These are phyloP conservation scores for Dendrolimus punctatus DNA, from an alignment of 1,140 invertebrate genomes.

Conservation along the genomic window DNA sequence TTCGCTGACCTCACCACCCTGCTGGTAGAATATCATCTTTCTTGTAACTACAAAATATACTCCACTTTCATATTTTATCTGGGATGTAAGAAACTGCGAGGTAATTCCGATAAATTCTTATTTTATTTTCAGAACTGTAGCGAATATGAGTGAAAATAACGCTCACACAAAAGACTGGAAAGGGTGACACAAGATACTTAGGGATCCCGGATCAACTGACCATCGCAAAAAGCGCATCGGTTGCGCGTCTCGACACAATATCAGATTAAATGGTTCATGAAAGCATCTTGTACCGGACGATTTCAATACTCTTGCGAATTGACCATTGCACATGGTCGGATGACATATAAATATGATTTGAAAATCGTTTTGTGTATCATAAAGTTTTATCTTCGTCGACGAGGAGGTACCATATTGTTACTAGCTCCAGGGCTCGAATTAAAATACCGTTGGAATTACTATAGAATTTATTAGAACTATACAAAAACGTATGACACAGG, in stretches of 20 bases:
- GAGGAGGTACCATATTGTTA: conserved; percentile 33
- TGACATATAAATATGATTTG: conserved; percentile 68
- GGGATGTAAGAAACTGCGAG: conserved; percentile 5
- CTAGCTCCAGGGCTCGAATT: no score
- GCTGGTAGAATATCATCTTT: conserved; percentile 44
- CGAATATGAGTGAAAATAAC: conserved; percentile 5
- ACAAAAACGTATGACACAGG: no score
- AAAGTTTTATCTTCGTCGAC: conserved; percentile 63
- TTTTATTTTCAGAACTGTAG: no score
- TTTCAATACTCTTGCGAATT: conserved; percentile 68
- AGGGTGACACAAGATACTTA: conserved; percentile 42
- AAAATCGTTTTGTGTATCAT: conserved; percentile 70
- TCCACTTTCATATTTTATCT: conserved; percentile 5
- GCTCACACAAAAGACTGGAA: conserved; percentile 40
- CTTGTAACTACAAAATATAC: conserved; percentile 26
- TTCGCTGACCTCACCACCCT: conserved; percentile 53
- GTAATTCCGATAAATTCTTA: background rate
- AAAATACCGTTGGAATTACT: no score
- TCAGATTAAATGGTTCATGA: conserved; percentile 66
- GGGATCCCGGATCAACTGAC: conserved; percentile 54
- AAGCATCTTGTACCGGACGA: conserved; percentile 61
- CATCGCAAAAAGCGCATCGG: conserved; percentile 57
- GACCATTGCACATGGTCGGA: conserved; percentile 60
- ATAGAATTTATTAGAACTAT: no score
- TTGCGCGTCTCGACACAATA: conserved; percentile 53